A percentile compares a stretch with the other conserved stretches of the same genome.
Evolutionary conservation across 2,888 invertebrate species (phyloP).

Genomic region (Argyra leucocephala): DNA sequence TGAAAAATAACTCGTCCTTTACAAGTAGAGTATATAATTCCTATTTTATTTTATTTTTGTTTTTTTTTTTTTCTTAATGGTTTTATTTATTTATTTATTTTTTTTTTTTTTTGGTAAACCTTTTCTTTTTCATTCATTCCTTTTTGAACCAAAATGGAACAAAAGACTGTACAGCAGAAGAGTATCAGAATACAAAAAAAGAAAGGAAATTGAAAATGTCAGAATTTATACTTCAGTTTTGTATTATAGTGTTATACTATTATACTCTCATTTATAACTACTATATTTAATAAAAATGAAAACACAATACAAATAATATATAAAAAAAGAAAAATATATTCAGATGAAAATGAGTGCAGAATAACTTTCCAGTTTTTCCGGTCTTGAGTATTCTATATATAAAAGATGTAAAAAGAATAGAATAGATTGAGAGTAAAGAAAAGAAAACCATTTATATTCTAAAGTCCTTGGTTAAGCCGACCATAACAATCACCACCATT

Average conservation of each 20-base stretch:
- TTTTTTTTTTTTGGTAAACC: background rate
- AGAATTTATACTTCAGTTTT: constrained; percentile 2
- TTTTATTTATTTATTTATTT: no score
- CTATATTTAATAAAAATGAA: background rate
- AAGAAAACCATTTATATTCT: background rate
- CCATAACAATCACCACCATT: constrained; percentile 6
- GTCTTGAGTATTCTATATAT: background rate
- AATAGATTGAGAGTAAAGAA: background rate
- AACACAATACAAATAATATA: background rate
- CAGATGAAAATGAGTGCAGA: no score
- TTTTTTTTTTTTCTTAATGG: no score
- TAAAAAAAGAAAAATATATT: background rate
- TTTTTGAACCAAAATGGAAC: background rate
- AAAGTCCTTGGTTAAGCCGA: constrained; percentile 3
- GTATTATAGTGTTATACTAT: background rate
- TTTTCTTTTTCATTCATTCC: background rate
- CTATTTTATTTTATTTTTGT: no score
- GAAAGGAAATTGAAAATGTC: constrained; percentile 4
- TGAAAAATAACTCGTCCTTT: background rate
- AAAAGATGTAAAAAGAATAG: background rate
- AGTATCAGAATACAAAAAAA: background rate
- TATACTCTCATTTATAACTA: background rate
- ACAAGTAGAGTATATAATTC: no score
- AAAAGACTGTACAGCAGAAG: background rate
- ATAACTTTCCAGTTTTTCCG: background rate